A percentile compares a stretch with the other conserved stretches of the same genome.
Conservation (phyloP, 2,113 vertebrate genomes). For the Mola mola region DNA sequence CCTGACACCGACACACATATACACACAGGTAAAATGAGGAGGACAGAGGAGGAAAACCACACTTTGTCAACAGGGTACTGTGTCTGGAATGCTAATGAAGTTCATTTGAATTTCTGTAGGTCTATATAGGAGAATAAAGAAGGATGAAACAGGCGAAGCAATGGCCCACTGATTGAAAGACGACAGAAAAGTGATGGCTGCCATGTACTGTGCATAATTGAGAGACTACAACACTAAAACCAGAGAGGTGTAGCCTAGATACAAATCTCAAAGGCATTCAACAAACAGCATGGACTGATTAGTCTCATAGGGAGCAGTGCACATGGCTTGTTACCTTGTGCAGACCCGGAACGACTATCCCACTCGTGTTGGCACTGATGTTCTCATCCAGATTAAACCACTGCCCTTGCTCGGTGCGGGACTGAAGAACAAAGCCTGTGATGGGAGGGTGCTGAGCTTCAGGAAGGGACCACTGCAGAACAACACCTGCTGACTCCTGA, state of each 20-base stretch:
- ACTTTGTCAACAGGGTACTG: conserved; percentile 75
- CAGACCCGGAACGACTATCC: conserved; percentile 88
- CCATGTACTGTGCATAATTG: conserved; percentile 40
- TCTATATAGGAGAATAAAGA: conserved; percentile 29
- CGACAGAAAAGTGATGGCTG: conserved; percentile 51
- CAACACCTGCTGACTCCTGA: conserved; percentile 82
- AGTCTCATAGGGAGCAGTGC: conserved; percentile 31
- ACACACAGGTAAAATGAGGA: conserved; percentile 33
- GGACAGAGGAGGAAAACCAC: conserved; percentile 74
- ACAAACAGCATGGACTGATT: conserved; percentile 40
- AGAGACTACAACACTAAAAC: conserved; percentile 25
- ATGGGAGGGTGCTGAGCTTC: conserved; percentile 71
- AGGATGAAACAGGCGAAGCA: conserved; percentile 26
- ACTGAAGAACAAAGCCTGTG: conserved; percentile 88
- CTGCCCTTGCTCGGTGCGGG: conserved; percentile 80
- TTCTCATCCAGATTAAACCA: conserved; percentile 88
- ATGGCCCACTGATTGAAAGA: conserved; percentile 44
- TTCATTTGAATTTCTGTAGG: conserved; percentile 74
- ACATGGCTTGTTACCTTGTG: conserved; percentile 84
- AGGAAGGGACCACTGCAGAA: conserved; percentile 87
- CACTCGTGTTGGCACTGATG: conserved; percentile 82
- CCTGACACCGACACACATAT: conserved; percentile 75
- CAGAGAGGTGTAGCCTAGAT: conserved; percentile 27
- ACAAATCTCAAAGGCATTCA: conserved; percentile 36
- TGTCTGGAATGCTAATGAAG: conserved; percentile 78